Evolutionary conservation across 2,113 vertebrate genomes (phyloP).

Genomic region (Anser brachyrhynchus): DNA sequence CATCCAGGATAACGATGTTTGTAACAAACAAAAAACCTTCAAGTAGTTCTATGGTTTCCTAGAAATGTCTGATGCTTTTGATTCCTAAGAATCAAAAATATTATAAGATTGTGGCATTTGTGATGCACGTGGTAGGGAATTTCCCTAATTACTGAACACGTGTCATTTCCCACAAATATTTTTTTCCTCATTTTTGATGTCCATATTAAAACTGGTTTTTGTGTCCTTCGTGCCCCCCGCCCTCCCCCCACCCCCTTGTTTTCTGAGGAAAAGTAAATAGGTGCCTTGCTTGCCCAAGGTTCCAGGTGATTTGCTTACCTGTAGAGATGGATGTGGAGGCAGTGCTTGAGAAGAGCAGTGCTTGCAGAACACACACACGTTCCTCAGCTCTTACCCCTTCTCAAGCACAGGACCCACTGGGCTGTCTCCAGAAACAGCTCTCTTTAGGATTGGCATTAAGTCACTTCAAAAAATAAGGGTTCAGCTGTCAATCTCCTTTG

Average conservation of each 20-base stretch:
- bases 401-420: background rate
- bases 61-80: background rate
- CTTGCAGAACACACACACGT: background rate
- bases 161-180: background rate
- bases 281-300: background rate
- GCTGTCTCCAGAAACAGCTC: background rate
- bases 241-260: too few relatives aligned
- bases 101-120: background rate
- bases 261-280: background rate
- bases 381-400: background rate
- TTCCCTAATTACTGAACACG: background rate
- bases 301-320: background rate
- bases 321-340: background rate
- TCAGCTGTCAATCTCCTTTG: background rate
- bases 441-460: background rate
- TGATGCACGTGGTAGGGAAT: background rate
- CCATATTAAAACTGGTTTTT: background rate
- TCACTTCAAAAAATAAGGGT: background rate
- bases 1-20: background rate
- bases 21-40: background rate
- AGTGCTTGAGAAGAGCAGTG: background rate
- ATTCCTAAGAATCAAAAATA: background rate
- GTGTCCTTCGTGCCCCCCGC: too few relatives aligned
- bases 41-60: background rate
- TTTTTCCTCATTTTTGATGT: background rate